Evolutionary conservation across 2,113 vertebrate genomes (phyloP).

Genomic region (Tinamus guttatus): DNA sequence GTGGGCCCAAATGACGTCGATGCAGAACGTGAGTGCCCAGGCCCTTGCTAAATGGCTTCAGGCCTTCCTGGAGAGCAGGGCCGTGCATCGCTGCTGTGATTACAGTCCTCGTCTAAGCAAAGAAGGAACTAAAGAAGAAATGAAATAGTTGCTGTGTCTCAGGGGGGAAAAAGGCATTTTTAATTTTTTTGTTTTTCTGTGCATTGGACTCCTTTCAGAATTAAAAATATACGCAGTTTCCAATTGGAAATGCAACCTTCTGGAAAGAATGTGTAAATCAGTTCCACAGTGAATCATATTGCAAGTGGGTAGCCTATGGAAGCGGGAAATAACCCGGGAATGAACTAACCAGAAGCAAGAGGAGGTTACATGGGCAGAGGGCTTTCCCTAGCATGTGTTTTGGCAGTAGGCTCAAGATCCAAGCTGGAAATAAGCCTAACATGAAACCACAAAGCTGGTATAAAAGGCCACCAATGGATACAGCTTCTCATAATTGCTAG

Average conservation of each 20-base stretch:
- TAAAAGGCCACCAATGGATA: background rate
- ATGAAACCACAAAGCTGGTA: background rate
- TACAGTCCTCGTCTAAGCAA: background rate
- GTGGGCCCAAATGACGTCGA: background rate
- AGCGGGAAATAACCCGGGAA: slow-evolving; percentile 38
- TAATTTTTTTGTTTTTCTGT: background rate
- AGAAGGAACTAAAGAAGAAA: background rate
- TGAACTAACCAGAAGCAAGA: background rate
- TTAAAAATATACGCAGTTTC: slow-evolving; percentile 34
- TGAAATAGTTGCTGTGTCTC: background rate
- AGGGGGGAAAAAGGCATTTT: background rate
- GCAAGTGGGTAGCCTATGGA: slow-evolving; percentile 20
- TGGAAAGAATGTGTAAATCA: slow-evolving; percentile 21
- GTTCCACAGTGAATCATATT: background rate
- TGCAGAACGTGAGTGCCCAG: background rate
- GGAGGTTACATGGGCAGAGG: background rate
- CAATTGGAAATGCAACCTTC: slow-evolving; percentile 29
- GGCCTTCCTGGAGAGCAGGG: background rate
- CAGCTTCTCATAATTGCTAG: background rate
- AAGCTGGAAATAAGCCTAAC: background rate
- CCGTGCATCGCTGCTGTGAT: background rate
- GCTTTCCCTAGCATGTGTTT: background rate
- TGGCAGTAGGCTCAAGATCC: background rate
- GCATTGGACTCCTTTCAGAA: slow-evolving; percentile 43
- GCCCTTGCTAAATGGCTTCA: background rate